A percentile compares a stretch with the other conserved stretches of the same genome.
These are phyloP conservation scores for Ligdia adustata DNA, from an alignment of 2,888 invertebrate species.

Conservation along the genomic window DNA sequence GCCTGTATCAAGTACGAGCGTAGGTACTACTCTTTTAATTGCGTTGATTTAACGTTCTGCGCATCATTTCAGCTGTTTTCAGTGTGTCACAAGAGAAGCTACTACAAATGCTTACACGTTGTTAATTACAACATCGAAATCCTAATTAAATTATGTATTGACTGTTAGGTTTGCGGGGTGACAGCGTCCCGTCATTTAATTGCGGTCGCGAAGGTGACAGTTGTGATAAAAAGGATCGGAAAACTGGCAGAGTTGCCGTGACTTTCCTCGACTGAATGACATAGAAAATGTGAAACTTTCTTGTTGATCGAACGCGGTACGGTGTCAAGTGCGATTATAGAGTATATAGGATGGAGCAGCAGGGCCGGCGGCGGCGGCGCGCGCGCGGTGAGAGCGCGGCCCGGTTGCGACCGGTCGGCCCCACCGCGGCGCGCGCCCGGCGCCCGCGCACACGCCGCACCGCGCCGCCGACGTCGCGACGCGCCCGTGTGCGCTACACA, in stretches of 20 bases:
- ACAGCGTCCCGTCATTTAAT: constrained; percentile 28
- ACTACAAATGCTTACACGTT: constrained; percentile 44
- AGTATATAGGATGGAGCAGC: constrained; percentile 63
- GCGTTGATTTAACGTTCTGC: constrained; percentile 32
- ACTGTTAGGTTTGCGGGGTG: constrained; percentile 51
- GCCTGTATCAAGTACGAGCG: background rate
- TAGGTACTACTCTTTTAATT: constrained; percentile 11
- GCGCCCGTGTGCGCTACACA: constrained; percentile 66
- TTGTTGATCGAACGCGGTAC: constrained; percentile 70
- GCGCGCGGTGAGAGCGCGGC: constrained; percentile 77
- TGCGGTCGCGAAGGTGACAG: constrained; percentile 40
- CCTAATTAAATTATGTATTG: constrained; percentile 77
- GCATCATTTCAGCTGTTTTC: too few species aligned
- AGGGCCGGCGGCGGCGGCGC: constrained; percentile 48
- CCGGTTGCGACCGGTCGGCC: constrained; percentile 82
- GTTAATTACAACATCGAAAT: constrained; percentile 49
- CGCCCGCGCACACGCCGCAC: constrained; percentile 72
- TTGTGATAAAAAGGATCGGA: constrained; percentile 38
- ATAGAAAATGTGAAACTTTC: constrained; percentile 81
- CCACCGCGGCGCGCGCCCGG: constrained; percentile 65
- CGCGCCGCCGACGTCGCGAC: constrained; percentile 80
- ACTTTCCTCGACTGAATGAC: constrained; percentile 61
- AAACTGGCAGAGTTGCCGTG: constrained; percentile 36
- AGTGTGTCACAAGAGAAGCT: constrained; percentile 54
- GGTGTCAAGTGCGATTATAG: constrained; percentile 82